These are phyloP conservation scores for Caenorhabditis sp. DNA, from an alignment of 2,888 invertebrate species.

Conservation along the genomic window DNA sequence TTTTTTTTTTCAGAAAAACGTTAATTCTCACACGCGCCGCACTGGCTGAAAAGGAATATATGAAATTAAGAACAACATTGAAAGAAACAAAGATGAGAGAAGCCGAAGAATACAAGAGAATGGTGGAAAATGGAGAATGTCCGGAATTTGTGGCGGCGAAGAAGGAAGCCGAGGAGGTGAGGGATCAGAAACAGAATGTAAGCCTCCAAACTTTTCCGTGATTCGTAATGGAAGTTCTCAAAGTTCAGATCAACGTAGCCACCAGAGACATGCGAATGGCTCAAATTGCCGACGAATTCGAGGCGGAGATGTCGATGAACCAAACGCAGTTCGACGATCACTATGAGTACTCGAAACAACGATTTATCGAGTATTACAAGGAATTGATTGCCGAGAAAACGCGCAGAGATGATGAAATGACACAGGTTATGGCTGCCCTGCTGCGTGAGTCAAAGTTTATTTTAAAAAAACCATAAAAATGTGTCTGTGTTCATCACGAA, in stretches of 20 bases:
- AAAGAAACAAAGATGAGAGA: conserved; percentile 12
- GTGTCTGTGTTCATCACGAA: too few relatives aligned
- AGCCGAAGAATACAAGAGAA: conserved; percentile 1
- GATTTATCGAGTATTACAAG: conserved; percentile 29
- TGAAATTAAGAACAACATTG: conserved; percentile 6
- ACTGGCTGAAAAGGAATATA: conserved; percentile 28
- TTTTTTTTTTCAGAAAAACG: too few relatives aligned
- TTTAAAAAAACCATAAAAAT: too few relatives aligned
- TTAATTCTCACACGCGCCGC: conserved; percentile 5
- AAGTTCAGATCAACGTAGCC: conserved; percentile 20
- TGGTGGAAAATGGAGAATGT: background rate
- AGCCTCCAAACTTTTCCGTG: too few relatives aligned
- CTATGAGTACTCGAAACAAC: conserved; percentile 14
- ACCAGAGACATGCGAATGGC: conserved; percentile 25
- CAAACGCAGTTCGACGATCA: conserved; percentile 23
- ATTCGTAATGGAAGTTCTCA: too few relatives aligned
- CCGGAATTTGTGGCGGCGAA: conserved; percentile 15
- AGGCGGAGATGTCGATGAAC: conserved; percentile 31
- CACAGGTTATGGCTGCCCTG: background rate
- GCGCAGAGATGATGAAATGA: conserved; percentile 11
- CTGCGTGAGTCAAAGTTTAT: conserved; percentile 13
- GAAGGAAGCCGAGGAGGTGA: conserved; percentile 10
- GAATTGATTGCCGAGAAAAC: conserved; percentile 28
- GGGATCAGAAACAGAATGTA: conserved; percentile 1
- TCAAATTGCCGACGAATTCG: conserved; percentile 32